Percentiles rank a stretch among this genome's conserved stretches.
Conservation (phyloP, 2,113 vertebrate genomes). For the Anguilla japonica region DNA sequence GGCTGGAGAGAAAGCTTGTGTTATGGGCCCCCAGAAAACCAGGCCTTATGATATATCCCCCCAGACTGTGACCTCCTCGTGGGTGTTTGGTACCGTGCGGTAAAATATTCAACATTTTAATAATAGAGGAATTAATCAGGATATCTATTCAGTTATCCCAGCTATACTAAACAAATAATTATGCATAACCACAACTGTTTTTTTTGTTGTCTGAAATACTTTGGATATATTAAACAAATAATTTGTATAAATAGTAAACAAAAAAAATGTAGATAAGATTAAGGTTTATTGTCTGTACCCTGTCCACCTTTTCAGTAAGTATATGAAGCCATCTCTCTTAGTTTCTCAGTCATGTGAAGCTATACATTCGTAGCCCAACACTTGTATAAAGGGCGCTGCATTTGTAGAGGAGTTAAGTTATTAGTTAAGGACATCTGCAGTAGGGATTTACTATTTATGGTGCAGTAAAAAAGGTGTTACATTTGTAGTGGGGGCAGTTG, state of each 20-base stretch:
- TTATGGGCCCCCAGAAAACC: neutral
- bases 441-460: neutral
- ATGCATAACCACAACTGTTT: neutral
- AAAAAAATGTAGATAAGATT: no score
- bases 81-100: neutral
- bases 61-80: neutral
- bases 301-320: neutral
- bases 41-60: neutral
- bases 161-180: neutral
- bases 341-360: neutral
- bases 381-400: neutral
- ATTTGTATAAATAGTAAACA: no score
- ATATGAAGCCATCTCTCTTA: neutral
- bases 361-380: neutral
- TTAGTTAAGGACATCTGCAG: no score
- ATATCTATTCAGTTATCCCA: neutral
- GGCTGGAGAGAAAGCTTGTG: neutral
- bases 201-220: no score
- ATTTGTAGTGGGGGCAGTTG: neutral
- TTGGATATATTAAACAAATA: no score
- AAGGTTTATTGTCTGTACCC: neutral
- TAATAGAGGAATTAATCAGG: no score
- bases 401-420: neutral
- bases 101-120: neutral
- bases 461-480: neutral